Evolutionary conservation across 2,888 invertebrate genomes (phyloP).

Genomic region (Mythimna loreyi): DNA sequence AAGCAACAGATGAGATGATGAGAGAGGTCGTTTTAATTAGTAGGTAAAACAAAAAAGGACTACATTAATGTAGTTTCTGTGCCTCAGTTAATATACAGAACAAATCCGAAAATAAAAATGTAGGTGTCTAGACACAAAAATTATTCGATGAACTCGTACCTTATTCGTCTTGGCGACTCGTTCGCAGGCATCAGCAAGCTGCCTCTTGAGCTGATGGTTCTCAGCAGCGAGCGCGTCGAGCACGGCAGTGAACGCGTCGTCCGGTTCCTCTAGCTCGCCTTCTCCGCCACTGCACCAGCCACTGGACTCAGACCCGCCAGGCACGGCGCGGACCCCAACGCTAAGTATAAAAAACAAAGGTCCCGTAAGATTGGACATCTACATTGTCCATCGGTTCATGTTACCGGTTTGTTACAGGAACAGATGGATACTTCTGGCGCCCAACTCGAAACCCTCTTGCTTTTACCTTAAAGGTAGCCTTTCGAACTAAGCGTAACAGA

Average conservation of each 20-base stretch:
- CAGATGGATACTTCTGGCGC: neutral
- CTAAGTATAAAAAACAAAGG: constrained; percentile 56
- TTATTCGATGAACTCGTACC: constrained; percentile 82
- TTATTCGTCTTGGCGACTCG: constrained; percentile 96
- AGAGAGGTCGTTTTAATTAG: too few species aligned
- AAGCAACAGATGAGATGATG: too few species aligned
- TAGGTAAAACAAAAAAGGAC: too few species aligned
- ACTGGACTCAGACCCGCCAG: constrained; percentile 91
- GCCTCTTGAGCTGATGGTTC: constrained; percentile 95
- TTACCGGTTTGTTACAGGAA: neutral
- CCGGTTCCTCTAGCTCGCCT: constrained; percentile 93
- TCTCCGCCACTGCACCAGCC: constrained; percentile 91
- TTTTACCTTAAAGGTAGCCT: too few species aligned
- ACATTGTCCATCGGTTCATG: neutral
- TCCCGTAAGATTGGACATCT: constrained; percentile 8
- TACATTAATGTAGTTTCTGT: too few species aligned
- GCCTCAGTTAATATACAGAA: too few species aligned
- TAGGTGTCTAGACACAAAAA: too few species aligned
- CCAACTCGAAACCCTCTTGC: neutral
- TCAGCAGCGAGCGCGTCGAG: constrained; percentile 96
- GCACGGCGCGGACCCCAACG: constrained; percentile 89
- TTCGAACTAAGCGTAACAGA: too few species aligned
- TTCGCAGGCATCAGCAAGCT: constrained; percentile 95
- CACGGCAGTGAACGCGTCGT: constrained; percentile 94
- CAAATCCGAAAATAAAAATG: too few species aligned